Evolutionary conservation across 2,888 invertebrate species (phyloP).

Genomic region (Synergus itoensis): DNA sequence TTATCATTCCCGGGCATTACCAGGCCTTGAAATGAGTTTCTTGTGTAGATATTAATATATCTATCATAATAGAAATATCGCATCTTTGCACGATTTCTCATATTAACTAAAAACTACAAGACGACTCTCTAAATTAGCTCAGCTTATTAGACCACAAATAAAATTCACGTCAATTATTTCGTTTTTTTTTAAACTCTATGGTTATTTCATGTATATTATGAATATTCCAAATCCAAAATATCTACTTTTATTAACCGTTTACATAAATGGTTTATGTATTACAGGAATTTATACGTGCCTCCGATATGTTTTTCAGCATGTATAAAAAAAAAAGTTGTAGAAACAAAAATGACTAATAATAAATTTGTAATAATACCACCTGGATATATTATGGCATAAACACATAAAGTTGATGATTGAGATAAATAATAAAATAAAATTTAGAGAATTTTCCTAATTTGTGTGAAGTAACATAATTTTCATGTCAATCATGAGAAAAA

Average conservation of each 20-base stretch:
- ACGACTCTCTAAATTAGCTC: too few relatives aligned
- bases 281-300: not conserved
- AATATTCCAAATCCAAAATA: not conserved
- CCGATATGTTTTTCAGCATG: not conserved
- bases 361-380: not conserved
- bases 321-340: not conserved
- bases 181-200: too few relatives aligned
- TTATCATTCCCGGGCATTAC: slow-evolving; percentile 64
- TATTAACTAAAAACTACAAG: not conserved
- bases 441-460: not conserved
- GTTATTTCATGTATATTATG: not conserved
- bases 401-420: not conserved
- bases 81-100: not conserved
- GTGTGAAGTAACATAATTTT: not conserved
- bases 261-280: not conserved
- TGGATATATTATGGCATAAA: not conserved
- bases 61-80: not conserved
- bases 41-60: slow-evolving; percentile 42
- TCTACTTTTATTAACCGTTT: not conserved
- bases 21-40: slow-evolving; percentile 68
- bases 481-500: not conserved
- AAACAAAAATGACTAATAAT: not conserved
- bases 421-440: not conserved
- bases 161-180: too few relatives aligned
- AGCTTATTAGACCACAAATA: too few relatives aligned